phyloP scores from a whole-genome alignment of 2,113 vertebrate species.

The Triplophysa tibetana region DNA sequence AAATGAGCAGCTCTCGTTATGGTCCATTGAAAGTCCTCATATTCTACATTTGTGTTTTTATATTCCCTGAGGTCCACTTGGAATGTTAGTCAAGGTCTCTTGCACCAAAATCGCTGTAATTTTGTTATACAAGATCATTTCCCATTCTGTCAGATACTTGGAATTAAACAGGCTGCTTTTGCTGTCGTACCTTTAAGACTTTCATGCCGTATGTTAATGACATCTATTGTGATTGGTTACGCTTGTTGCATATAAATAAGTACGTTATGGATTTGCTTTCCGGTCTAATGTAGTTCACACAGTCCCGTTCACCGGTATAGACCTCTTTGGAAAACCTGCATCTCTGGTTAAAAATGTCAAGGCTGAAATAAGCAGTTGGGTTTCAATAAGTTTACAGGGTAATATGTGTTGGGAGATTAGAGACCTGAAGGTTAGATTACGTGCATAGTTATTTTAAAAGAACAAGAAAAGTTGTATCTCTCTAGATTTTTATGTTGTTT shows the following conservation, averaged over 20 bases:
- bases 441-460: background rate
- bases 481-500: background rate
- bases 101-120: background rate
- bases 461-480: background rate
- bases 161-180: background rate
- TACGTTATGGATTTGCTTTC: background rate
- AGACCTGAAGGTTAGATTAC: background rate
- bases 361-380: background rate
- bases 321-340: background rate
- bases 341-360: background rate
- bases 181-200: background rate
- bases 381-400: background rate
- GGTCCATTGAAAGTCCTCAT: background rate
- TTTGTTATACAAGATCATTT: constrained; percentile 5
- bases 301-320: background rate
- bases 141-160: background rate
- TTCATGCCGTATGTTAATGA: background rate
- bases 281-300: background rate
- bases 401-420: background rate
- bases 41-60: constrained; percentile 12
- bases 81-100: constrained; percentile 31
- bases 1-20: constrained; percentile 23
- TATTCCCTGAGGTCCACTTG: constrained; percentile 29
- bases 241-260: background rate
- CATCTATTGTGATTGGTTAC: background rate